Evolutionary conservation across 2,113 vertebrate genomes (phyloP).

Genomic region (Oreotrochilus melanogaster): DNA sequence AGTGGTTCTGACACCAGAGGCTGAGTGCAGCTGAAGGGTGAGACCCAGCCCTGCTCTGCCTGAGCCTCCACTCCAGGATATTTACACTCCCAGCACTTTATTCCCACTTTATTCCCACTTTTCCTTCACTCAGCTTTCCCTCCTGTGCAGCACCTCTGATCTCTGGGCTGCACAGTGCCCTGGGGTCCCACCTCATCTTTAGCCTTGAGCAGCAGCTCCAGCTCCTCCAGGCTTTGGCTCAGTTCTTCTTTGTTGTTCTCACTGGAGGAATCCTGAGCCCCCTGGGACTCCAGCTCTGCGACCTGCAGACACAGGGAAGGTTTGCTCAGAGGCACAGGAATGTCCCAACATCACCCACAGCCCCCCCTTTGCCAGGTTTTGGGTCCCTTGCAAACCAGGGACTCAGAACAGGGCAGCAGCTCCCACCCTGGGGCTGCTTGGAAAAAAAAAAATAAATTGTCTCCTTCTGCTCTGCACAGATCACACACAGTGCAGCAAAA

Average conservation of each 20-base stretch:
- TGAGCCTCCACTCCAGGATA: background rate
- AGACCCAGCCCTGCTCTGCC: background rate
- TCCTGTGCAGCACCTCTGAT: background rate
- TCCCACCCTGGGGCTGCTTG: background rate
- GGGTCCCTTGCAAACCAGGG: background rate
- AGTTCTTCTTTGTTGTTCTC: conserved; percentile 87
- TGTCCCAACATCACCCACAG: background rate
- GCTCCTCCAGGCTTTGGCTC: conserved; percentile 86
- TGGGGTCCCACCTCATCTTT: conserved; percentile 88
- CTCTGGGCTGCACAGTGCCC: background rate
- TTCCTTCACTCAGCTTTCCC: no score
- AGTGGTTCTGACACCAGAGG: background rate
- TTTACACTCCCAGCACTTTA: background rate
- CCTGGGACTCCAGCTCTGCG: conserved; percentile 88
- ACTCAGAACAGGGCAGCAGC: background rate
- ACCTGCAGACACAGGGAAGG: conserved; percentile 76
- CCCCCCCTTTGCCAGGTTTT: accelerated
- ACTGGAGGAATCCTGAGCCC: conserved; percentile 68
- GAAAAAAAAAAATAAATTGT: background rate
- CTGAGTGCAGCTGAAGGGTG: background rate
- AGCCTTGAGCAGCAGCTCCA: conserved; percentile 90
- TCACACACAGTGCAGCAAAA: accelerated
- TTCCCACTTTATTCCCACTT: background rate
- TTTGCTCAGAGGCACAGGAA: accelerated
- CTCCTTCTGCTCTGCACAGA: background rate